A percentile compares a stretch with the other conserved stretches of the same genome.
Conservation (phyloP, 2,797 vertebrate genomes). For the Sphenopsis melanotis region DNA sequence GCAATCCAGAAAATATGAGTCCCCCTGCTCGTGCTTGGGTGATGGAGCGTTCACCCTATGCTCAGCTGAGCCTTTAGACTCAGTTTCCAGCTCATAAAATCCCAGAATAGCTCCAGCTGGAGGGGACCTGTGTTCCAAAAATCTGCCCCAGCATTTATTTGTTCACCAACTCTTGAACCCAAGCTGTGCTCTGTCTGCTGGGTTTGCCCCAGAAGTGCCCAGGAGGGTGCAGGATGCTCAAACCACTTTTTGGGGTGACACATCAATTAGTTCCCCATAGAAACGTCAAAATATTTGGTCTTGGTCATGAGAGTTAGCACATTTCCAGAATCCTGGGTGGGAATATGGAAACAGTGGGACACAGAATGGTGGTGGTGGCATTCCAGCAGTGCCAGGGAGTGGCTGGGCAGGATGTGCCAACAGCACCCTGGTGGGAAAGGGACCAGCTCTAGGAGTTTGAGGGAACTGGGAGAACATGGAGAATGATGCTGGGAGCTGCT, state of each 20-base stretch:
- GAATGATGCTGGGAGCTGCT: neutral
- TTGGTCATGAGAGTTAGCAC: no score
- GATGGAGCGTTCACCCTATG: neutral
- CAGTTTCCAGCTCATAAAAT: neutral
- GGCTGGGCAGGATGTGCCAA: accelerated
- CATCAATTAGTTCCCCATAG: accelerated
- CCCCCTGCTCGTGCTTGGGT: accelerated
- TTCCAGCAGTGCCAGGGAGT: neutral
- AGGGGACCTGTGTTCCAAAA: neutral
- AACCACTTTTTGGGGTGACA: neutral
- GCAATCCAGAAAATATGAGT: neutral
- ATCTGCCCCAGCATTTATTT: neutral
- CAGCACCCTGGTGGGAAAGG: neutral
- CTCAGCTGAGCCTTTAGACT: neutral
- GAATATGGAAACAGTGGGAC: accelerated
- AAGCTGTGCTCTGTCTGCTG: neutral
- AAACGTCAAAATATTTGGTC: neutral
- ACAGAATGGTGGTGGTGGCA: accelerated
- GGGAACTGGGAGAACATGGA: neutral
- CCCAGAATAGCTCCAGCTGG: neutral
- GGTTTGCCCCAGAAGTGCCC: neutral
- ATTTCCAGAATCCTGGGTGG: neutral
- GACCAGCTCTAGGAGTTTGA: accelerated
- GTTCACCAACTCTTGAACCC: neutral
- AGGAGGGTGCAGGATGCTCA: neutral